Percentiles rank a stretch among this genome's conserved stretches.
Conservation (phyloP, 2,113 vertebrate genomes). For the Bombycilla garrulus region DNA sequence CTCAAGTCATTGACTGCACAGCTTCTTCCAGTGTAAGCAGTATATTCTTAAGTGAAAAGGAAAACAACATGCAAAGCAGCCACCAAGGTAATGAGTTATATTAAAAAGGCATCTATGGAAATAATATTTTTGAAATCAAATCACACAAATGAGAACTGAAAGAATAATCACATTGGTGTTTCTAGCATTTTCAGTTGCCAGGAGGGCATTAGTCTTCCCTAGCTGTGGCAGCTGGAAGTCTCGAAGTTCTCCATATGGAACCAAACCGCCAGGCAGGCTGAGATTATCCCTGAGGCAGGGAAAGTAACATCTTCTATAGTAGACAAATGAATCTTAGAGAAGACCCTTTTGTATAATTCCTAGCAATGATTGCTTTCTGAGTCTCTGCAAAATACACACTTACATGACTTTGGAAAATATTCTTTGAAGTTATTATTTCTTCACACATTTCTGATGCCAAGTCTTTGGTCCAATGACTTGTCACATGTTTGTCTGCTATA, state of each 20-base stretch:
- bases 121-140: constrained; percentile 31
- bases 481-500: background rate
- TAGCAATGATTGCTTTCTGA: background rate
- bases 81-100: constrained; percentile 18
- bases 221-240: background rate
- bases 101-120: constrained; percentile 30
- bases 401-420: background rate
- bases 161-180: background rate
- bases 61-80: background rate
- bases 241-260: background rate
- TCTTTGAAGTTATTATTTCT: background rate
- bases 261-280: background rate
- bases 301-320: background rate
- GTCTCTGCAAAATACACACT: background rate
- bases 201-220: background rate
- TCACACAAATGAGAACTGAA: background rate
- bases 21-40: background rate
- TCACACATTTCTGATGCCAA: background rate
- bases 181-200: background rate
- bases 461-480: background rate
- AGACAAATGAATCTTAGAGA: background rate
- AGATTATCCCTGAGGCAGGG: background rate
- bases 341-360: background rate
- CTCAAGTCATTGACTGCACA: background rate
- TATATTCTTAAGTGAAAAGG: background rate